phyloP scores from a whole-genome alignment of 2,113 vertebrate species.

The Xiphophorus hellerii region DNA sequence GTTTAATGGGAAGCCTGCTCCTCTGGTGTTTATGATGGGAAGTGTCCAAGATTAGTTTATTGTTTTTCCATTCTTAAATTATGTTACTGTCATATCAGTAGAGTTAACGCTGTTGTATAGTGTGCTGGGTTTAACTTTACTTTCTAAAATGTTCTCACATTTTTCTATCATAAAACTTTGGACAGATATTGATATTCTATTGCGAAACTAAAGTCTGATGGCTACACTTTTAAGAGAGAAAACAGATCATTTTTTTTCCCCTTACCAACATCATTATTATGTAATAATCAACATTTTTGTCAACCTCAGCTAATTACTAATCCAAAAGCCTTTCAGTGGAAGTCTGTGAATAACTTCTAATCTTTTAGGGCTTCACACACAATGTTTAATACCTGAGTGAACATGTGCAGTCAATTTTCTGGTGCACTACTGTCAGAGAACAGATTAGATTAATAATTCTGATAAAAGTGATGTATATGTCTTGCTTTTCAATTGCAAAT shows the following conservation, averaged over 20 bases:
- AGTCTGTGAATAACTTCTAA: background rate
- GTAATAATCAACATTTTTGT: background rate
- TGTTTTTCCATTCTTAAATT: background rate
- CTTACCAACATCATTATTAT: background rate
- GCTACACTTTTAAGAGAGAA: no score
- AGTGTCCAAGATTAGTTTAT: constrained; percentile 32
- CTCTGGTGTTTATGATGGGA: background rate
- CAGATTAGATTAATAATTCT: no score
- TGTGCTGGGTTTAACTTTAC: background rate
- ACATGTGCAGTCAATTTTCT: background rate
- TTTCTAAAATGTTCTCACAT: background rate
- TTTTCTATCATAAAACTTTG: background rate
- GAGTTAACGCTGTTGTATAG: background rate
- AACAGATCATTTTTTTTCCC: background rate
- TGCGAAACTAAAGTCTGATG: background rate
- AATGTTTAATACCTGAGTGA: background rate
- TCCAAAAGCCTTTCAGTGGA: background rate
- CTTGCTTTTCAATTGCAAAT: no score
- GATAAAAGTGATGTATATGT: no score
- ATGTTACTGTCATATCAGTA: background rate
- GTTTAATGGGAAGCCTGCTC: constrained; percentile 18
- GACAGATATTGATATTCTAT: background rate
- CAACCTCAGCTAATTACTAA: background rate
- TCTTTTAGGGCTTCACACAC: background rate
- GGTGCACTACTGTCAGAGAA: background rate